Conservation (phyloP, 2,113 vertebrate species). For the Eolophus roseicapilla region DNA sequence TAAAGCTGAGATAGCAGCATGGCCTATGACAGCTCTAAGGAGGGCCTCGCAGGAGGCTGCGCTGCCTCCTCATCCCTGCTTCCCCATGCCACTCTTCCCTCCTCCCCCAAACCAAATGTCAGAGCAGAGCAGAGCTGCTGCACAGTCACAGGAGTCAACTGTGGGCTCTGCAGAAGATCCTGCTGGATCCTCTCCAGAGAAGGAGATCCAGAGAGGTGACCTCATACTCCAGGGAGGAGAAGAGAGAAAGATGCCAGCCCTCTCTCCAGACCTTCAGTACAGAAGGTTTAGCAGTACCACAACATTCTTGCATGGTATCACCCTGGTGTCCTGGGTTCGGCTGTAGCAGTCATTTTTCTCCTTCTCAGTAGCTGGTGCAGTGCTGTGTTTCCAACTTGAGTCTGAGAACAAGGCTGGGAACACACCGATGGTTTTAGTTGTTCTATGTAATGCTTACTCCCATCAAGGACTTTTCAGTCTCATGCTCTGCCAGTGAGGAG, state of each 20-base stretch:
- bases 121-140: background rate
- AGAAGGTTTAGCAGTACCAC: background rate
- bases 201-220: background rate
- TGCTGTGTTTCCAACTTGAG: background rate
- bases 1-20: background rate
- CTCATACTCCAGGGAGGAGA: background rate
- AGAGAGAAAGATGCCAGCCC: background rate
- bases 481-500: background rate
- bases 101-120: background rate
- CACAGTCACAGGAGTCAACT: background rate
- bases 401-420: background rate
- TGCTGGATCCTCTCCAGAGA: background rate
- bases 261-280: background rate
- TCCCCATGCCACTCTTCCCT: background rate
- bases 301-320: fast-evolving
- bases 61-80: background rate
- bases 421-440: background rate
- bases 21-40: background rate
- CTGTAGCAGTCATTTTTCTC: background rate
- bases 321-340: background rate
- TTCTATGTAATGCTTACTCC: background rate
- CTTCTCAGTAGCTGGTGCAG: background rate
- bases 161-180: background rate
- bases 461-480: background rate
- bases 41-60: background rate